Evolutionary conservation across 2,113 vertebrate species (phyloP).

Genomic region (Jacana jacana): DNA sequence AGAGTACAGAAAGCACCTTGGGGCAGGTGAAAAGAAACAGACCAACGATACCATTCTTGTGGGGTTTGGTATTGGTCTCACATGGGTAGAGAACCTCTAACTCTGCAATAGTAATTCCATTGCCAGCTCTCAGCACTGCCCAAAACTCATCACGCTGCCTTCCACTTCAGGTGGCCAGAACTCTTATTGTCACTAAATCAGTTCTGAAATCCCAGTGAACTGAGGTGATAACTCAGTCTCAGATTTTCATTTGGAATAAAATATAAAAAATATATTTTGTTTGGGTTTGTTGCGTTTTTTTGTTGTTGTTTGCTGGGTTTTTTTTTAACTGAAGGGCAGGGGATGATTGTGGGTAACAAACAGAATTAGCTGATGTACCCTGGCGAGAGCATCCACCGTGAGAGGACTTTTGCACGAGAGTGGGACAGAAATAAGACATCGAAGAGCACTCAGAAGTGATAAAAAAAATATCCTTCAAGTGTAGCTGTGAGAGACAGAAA

Average conservation of each 20-base stretch:
- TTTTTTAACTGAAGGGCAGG: not conserved
- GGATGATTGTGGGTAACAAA: not conserved
- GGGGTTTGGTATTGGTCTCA: not conserved
- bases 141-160: not conserved
- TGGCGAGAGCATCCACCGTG: not conserved
- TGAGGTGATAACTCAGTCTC: not conserved
- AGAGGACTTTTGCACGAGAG: not conserved
- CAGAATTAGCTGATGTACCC: not conserved
- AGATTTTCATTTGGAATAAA: not conserved
- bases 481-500: not conserved
- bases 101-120: not conserved
- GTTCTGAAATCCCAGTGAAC: not conserved
- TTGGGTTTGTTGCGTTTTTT: not conserved
- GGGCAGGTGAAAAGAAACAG: not conserved
- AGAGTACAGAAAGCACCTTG: not conserved
- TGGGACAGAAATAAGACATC: not conserved
- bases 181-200: not conserved
- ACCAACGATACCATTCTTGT: not conserved
- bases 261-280: too few species aligned
- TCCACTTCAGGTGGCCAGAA: not conserved
- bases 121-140: not conserved
- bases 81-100: not conserved
- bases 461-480: not conserved
- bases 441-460: not conserved
- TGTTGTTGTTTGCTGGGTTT: too few species aligned